phyloP scores from a whole-genome alignment of 2,113 vertebrate genomes.

The Polypterus bichir region DNA sequence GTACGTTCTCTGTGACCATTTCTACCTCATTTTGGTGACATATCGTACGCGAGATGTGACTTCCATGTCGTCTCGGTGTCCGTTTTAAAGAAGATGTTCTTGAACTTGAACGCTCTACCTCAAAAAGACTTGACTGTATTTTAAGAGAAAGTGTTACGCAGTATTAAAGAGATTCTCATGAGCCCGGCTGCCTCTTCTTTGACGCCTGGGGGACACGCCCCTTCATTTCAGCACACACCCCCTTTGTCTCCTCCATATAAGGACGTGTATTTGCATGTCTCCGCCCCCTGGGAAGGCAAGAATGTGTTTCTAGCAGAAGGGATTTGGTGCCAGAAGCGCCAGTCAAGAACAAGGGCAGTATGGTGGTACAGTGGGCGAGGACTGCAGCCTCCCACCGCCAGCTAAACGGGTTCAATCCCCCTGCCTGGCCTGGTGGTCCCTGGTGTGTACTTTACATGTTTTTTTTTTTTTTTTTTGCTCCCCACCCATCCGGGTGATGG shows the following conservation, averaged over 20 bases:
- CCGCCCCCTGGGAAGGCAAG: too few relatives aligned
- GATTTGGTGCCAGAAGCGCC: too few relatives aligned
- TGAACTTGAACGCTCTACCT: constrained; percentile 94
- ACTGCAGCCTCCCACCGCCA: too few relatives aligned
- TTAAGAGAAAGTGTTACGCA: constrained; percentile 90
- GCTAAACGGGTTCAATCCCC: too few relatives aligned
- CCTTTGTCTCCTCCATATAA: too few relatives aligned
- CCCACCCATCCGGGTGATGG: accelerated
- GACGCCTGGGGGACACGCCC: background rate
- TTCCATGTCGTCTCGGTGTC: constrained; percentile 87
- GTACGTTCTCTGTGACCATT: constrained; percentile 89
- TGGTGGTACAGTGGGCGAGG: too few relatives aligned
- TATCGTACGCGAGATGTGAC: constrained; percentile 98
- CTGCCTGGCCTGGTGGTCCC: too few relatives aligned
- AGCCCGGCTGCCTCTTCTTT: constrained; percentile 5
- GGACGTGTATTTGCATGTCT: too few relatives aligned
- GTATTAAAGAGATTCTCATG: constrained; percentile 81
- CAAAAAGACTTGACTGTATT: constrained; percentile 91
- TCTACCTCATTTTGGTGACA: constrained; percentile 97
- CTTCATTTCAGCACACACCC: background rate
- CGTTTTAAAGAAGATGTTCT: constrained; percentile 64
- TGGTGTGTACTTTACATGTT: too few relatives aligned
- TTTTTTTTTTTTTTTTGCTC: too few relatives aligned
- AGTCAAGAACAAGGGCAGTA: too few relatives aligned
- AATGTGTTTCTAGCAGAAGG: too few relatives aligned